Evolutionary conservation across 2,113 vertebrate genomes (phyloP), one percentile per base, ranked within the genome.

Genomic region (Furnarius figulus): DNA sequence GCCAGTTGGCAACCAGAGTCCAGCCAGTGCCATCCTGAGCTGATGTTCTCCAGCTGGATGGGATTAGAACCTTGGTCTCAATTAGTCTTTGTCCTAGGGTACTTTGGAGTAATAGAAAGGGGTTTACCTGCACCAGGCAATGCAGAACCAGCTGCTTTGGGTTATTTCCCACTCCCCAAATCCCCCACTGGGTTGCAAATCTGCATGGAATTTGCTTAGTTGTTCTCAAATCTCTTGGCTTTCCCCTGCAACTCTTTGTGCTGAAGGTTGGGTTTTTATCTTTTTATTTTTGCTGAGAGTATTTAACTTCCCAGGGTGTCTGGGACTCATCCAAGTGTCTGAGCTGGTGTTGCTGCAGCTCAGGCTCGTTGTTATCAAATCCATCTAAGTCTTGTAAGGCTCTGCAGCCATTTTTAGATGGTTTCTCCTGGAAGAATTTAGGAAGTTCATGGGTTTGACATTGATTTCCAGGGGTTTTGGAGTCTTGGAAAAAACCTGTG

Each of bases 111-210:
- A 80, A 85, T 87, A 93, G 95, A 91, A 92, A 78, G 85, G 70
- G 82, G 82, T 96, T 96, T 90, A 94, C 93, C 95, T 92, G 90
- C 88, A 90, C 95, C 93, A 97, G 61, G 94, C 95, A 95, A 80
- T 87, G 33, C 1, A 0, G 62, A 86, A 87, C 87, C 77, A 81
- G 55, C 72, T 78, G 76, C 55, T 93, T 89, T 67, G 77, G 79
- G 93, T 91, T 84, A 79, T 95, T 87, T 90, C 61, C 88, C 53
- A 42, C 77, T 78, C 83, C 39, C 14, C 63, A 89, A 85, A 93
- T 77, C 84, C 65, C 65, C 47, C 65, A 40, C 33, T 35, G 25
- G 82, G 94, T 93, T 5, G 0, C 88, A 93, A 90, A 92, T 90
- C 82, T 72, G 12, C 56, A 7, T 80, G 83, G 47, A 85, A 90